Percentiles rank a stretch among this genome's conserved stretches.
Conservation (phyloP, 2,888 invertebrate genomes). For the Pachydiplax longipennis region DNA sequence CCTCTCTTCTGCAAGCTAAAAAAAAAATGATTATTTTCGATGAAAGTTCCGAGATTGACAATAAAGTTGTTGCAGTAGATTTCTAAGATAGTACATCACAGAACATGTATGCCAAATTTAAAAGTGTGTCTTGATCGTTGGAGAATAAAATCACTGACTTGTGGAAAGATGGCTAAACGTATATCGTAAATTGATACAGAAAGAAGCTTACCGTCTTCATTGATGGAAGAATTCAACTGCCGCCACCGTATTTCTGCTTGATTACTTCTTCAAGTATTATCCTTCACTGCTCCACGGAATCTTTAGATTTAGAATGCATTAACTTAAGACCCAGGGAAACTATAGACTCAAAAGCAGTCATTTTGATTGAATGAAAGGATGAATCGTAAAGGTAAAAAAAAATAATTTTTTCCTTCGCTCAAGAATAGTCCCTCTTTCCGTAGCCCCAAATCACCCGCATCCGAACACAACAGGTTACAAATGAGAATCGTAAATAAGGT, state of each 20-base stretch:
- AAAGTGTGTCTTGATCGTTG: background rate
- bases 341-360: constrained; percentile 69
- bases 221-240: background rate
- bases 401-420: too few relatives aligned
- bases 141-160: too few relatives aligned
- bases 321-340: constrained; percentile 80
- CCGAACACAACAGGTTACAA: background rate
- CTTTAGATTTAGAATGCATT: constrained; percentile 79
- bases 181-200: background rate
- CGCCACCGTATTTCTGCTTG: constrained; percentile 59
- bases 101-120: background rate
- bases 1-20: constrained; percentile 14
- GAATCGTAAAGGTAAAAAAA: background rate
- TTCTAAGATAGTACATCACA: background rate
- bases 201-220: background rate
- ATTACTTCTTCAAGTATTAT: constrained; percentile 75
- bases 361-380: background rate
- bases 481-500: background rate
- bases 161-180: background rate
- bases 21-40: background rate
- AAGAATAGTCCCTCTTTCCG: too few relatives aligned
- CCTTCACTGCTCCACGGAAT: constrained; percentile 78
- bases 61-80: background rate
- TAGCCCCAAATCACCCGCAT: background rate
- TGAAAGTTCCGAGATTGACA: too few relatives aligned